Evolutionary conservation across 2,797 vertebrate species (phyloP).

Genomic region (Anas georgica): DNA sequence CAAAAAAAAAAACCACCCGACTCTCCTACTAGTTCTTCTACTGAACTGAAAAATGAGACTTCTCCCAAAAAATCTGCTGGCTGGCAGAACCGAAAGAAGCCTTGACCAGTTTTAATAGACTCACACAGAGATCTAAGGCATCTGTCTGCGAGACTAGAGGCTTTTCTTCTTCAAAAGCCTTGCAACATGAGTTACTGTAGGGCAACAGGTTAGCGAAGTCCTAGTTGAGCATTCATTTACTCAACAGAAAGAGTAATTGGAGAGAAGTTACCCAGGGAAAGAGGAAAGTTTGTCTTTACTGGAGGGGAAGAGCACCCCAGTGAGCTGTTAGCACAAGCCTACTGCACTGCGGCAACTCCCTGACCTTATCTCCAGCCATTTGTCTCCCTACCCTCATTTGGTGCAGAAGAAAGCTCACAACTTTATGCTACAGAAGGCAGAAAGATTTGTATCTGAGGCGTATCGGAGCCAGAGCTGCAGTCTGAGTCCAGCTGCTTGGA

Average conservation of each 20-base stretch:
- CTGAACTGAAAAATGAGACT: background rate
- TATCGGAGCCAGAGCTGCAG: background rate
- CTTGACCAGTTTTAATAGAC: background rate
- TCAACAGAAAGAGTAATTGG: background rate
- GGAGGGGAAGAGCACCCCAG: background rate
- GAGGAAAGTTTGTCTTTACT: background rate
- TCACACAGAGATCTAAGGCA: background rate
- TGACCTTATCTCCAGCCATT: background rate
- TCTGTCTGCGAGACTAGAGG: background rate
- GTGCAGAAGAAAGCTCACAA: background rate
- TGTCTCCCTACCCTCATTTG: background rate
- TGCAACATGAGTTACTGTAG: background rate
- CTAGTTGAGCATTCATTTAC: constrained; percentile 13
- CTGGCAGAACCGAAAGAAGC: background rate
- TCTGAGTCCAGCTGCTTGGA: background rate
- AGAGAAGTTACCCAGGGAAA: background rate
- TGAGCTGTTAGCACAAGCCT: background rate
- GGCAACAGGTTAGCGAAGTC: constrained; percentile 16
- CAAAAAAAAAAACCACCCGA: background rate
- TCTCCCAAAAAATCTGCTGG: background rate
- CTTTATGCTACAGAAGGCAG: background rate
- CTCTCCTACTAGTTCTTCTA: background rate
- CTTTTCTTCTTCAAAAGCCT: constrained; percentile 44
- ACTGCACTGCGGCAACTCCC: background rate
- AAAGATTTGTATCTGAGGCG: background rate